These are phyloP conservation scores for Chelon labrosus DNA, from an alignment of 2,797 vertebrate species.

Conservation along the genomic window DNA sequence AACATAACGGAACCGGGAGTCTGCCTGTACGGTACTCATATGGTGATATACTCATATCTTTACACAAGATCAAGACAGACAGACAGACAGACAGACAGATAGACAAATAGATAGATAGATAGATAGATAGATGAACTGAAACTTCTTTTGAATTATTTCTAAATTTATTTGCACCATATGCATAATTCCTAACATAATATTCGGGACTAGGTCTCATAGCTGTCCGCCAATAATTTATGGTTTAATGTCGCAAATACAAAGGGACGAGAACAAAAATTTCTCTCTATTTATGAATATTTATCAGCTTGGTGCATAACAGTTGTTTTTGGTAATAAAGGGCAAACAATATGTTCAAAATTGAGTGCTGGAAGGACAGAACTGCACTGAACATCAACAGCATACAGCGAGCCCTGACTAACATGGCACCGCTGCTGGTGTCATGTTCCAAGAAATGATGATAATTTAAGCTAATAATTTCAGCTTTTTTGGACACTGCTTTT, in stretches of 20 bases:
- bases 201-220: too few relatives aligned
- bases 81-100: too few relatives aligned
- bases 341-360: neutral
- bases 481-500: slow-evolving; percentile 16
- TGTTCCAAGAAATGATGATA: slow-evolving; percentile 13
- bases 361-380: slow-evolving; percentile 4
- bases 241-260: neutral
- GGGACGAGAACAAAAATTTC: neutral
- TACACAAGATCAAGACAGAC: too few relatives aligned
- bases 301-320: slow-evolving; percentile 3
- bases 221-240: too few relatives aligned
- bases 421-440: slow-evolving; percentile 8
- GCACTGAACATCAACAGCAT: neutral
- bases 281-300: slow-evolving; percentile 3
- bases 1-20: neutral
- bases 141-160: too few relatives aligned
- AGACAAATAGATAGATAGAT: neutral
- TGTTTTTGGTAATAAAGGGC: neutral
- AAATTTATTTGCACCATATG: too few relatives aligned
- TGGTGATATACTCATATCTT: neutral
- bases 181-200: too few relatives aligned
- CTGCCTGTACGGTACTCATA: neutral
- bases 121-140: too few relatives aligned
- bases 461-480: slow-evolving; percentile 17
- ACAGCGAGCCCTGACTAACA: neutral